Evolutionary conservation across 2,113 vertebrate genomes (phyloP).

Genomic region (Clarias batrachus): DNA sequence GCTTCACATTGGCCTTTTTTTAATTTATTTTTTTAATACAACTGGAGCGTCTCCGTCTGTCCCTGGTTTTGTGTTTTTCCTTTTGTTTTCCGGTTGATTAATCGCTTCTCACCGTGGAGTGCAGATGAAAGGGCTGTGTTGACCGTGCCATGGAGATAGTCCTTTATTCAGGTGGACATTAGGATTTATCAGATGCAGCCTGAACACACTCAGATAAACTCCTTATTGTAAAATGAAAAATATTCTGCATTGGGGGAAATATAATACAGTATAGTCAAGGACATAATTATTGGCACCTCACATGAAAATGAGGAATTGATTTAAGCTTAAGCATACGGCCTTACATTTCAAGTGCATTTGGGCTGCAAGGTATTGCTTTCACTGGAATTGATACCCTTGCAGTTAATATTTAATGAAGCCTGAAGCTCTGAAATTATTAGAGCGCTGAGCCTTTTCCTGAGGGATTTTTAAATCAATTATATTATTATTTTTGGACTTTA

Average conservation of each 20-base stretch:
- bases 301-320: neutral
- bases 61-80: neutral
- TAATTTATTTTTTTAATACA: neutral
- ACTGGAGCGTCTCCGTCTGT: neutral
- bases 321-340: neutral
- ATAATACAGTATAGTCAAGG: neutral
- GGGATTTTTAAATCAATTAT: neutral
- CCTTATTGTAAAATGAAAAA: conserved; percentile 5
- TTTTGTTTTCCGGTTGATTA: conserved; percentile 3
- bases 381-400: too few relatives aligned
- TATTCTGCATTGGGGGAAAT: neutral
- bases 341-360: neutral
- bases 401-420: neutral
- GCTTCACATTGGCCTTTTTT: neutral
- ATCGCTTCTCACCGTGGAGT: neutral
- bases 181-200: conserved; percentile 18
- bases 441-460: neutral
- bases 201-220: neutral
- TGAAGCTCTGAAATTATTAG: neutral
- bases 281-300: neutral
- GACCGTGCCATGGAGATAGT: neutral
- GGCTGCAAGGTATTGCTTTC: neutral
- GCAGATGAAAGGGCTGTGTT: conserved; percentile 26
- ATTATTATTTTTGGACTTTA: neutral
- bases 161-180: neutral